Evolutionary conservation across 1,140 invertebrate species (phyloP).

Genomic region (Pinna nobilis): DNA sequence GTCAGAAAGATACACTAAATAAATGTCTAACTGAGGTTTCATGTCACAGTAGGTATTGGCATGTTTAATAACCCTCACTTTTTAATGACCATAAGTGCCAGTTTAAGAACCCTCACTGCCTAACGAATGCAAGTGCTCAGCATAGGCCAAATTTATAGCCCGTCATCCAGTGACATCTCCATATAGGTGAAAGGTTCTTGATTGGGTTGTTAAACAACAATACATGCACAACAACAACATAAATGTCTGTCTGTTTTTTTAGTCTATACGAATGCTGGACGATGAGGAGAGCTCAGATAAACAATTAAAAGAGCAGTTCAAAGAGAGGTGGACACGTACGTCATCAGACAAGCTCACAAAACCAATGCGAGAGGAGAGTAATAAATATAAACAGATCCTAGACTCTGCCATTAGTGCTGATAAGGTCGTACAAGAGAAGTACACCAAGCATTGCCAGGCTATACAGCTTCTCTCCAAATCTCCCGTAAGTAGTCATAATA

Average conservation of each 20-base stretch:
- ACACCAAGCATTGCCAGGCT: conserved; percentile 84
- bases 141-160: too few species aligned
- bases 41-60: not conserved
- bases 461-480: conserved; percentile 89
- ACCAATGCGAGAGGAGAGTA: conserved; percentile 83
- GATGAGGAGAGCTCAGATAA: conserved; percentile 95
- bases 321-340: conserved; percentile 90
- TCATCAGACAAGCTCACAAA: conserved; percentile 91
- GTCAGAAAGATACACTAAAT: too few species aligned
- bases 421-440: conserved; percentile 90
- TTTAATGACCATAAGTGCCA: too few species aligned
- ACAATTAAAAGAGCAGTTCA: conserved; percentile 91
- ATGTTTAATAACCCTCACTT: too few species aligned
- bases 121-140: too few species aligned
- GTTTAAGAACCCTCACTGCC: too few species aligned
- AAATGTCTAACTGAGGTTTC: too few species aligned
- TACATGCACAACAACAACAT: too few species aligned
- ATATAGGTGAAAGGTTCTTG: too few species aligned
- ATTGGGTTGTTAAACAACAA: too few species aligned
- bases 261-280: conserved; percentile 81
- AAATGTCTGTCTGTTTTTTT: conserved; percentile 12
- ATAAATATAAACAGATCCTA: conserved; percentile 93
- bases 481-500: conserved; percentile 71
- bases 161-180: too few species aligned
- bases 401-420: conserved; percentile 90